Base-by-base conservation (phyloP, 2,797 vertebrate genomes). In the Rhodeus uyekii region DNA sequence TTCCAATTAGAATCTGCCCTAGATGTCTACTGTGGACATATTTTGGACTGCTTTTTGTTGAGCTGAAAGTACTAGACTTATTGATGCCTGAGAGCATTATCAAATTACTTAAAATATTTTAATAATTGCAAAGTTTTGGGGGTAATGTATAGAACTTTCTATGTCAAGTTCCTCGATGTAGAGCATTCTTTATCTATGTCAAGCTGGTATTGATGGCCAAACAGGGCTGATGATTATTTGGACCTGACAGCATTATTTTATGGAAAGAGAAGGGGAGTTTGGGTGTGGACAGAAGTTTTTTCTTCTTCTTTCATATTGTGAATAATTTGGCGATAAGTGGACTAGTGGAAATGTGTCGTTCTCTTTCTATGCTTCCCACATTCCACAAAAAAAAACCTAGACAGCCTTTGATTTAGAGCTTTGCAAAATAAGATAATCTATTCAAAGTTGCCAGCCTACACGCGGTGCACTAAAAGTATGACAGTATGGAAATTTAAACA, bases 401-500 rank as follows among this genome's bases (percentile, higher is more conserved):
- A 10, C 7, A 34, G 22, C 27, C 8, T 34, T 46, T 44, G 29
- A 71, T 80, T 69, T 71, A 27, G n/a, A 27, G 36, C 16, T 75
- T 75, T 60, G 27, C 29, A 34, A 7, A 64, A 36, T 64, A 64
- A 44, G 3, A 72, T 46, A 2, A 24, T 72, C 50, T 61, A 19
- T 64, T 48, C 29, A 48, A 36, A 36, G 32, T 68, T 50, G 22
- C 39, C 68, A 61, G 9, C 48, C 61, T 55, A 61, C 55, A 61
- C 9, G 16, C 53, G 27, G 29, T 13, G 1, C 18, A 27, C 55
- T 29, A 3, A 14, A 72, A n/a, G 39, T 48, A 34, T 81, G 58
- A 74, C 79, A 53, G 42, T 74, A 74, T 81, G 44, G 32, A 74
- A 64, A 81, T 63, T 18, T 29, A 29, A 50, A 29, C 12, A 22